Evolutionary conservation across 2,113 vertebrate genomes (phyloP).

Genomic region (Acrocephalus arundinaceus): DNA sequence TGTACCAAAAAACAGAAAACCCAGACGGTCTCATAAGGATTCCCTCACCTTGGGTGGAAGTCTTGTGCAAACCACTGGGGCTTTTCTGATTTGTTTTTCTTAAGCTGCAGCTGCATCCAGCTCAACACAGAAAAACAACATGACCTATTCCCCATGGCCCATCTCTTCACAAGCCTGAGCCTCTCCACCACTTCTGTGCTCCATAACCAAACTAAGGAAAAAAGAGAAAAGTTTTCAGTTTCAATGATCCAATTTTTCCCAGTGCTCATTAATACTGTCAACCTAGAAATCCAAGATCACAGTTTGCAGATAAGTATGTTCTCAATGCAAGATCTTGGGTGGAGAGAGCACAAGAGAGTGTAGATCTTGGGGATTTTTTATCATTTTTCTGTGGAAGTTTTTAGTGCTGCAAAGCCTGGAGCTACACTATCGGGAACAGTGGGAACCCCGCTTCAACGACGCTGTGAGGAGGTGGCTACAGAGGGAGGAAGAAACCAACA

Average conservation of each 20-base stretch:
- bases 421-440: background rate
- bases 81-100: constrained; percentile 28
- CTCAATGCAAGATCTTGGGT: background rate
- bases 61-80: background rate
- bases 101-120: constrained; percentile 41
- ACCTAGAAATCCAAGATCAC: background rate
- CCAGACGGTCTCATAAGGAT: background rate
- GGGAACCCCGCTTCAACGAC: background rate
- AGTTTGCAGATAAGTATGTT: background rate
- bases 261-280: background rate
- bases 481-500: background rate
- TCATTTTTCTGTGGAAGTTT: background rate
- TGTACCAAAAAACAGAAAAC: background rate
- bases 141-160: background rate
- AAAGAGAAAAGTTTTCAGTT: background rate
- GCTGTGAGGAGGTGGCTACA: background rate
- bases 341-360: background rate
- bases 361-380: background rate
- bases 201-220: background rate
- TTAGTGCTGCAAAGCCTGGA: background rate
- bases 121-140: background rate
- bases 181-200: background rate
- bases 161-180: background rate
- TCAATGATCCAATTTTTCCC: background rate
- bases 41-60: constrained; percentile 38